A percentile compares a stretch with the other conserved stretches of the same genome.
Evolutionary conservation across 2,113 vertebrate species (phyloP).

Genomic region (Elephas maximus): DNA sequence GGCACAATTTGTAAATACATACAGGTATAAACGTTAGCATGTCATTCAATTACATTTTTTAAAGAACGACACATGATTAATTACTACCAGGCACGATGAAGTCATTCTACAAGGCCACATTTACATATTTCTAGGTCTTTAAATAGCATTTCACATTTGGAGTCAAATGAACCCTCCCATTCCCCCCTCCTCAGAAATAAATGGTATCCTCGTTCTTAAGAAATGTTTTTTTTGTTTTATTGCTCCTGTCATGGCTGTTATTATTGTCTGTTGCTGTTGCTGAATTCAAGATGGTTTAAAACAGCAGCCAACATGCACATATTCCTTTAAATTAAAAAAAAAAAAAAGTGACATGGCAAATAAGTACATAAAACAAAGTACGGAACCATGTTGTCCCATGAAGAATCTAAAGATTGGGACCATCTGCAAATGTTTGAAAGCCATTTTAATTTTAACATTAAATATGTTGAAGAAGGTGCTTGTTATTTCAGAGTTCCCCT

Average conservation of each 20-base stretch:
- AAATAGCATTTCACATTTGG: neutral
- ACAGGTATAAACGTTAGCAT: neutral
- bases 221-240: neutral
- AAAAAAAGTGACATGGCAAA: neutral
- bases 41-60: conserved; percentile 11
- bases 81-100: neutral
- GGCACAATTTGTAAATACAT: conserved; percentile 16
- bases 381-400: neutral
- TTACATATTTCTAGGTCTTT: neutral
- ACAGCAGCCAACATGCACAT: neutral
- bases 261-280: neutral
- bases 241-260: no score
- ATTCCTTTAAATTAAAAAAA: conserved; percentile 22
- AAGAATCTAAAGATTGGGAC: neutral
- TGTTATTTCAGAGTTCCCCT: neutral
- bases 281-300: neutral
- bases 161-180: neutral
- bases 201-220: neutral
- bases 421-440: neutral
- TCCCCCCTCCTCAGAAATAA: neutral
- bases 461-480: neutral
- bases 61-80: conserved; percentile 17
- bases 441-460: neutral
- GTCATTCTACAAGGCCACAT: neutral
- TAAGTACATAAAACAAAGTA: neutral